phyloP scores from a whole-genome alignment of 2,888 invertebrate species.

The Sturmia bella region DNA sequence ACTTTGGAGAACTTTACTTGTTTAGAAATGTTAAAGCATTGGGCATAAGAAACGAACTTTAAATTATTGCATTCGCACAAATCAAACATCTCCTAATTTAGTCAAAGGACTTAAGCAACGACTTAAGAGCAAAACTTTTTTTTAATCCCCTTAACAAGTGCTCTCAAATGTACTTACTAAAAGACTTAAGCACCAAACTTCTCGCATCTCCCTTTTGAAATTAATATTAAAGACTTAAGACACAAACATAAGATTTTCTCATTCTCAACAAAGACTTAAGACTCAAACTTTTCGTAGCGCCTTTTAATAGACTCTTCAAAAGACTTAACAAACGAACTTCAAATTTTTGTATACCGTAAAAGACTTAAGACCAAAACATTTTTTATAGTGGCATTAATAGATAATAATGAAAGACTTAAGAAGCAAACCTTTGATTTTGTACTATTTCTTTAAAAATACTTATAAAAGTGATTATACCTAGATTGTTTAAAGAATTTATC shows the following conservation, averaged over 20 bases:
- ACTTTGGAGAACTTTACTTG: too few relatives aligned
- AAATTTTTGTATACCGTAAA: neutral
- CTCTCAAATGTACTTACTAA: neutral
- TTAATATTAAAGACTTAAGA: slow-evolving; percentile 59
- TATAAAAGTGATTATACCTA: too few relatives aligned
- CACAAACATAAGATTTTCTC: slow-evolving; percentile 4
- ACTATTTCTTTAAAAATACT: too few relatives aligned
- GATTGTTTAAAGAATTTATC: too few relatives aligned
- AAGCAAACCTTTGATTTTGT: slow-evolving; percentile 48
- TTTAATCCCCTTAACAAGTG: too few relatives aligned
- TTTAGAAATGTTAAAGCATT: too few relatives aligned
- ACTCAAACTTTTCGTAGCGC: slow-evolving; percentile 50
- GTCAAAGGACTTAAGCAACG: too few relatives aligned
- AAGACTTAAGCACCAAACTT: slow-evolving; percentile 40
- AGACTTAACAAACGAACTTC: slow-evolving; percentile 2
- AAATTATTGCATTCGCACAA: too few relatives aligned
- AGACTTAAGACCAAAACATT: slow-evolving; percentile 11
- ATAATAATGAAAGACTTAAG: slow-evolving; percentile 6
- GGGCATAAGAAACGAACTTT: too few relatives aligned
- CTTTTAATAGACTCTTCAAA: neutral
- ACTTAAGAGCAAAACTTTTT: too few relatives aligned
- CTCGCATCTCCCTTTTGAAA: neutral
- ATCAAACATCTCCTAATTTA: too few relatives aligned
- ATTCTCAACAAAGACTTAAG: slow-evolving; percentile 50
- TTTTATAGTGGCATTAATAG: neutral